Base-by-base conservation (phyloP, 2,888 invertebrate genomes). In the Dilophus febrilis region DNA sequence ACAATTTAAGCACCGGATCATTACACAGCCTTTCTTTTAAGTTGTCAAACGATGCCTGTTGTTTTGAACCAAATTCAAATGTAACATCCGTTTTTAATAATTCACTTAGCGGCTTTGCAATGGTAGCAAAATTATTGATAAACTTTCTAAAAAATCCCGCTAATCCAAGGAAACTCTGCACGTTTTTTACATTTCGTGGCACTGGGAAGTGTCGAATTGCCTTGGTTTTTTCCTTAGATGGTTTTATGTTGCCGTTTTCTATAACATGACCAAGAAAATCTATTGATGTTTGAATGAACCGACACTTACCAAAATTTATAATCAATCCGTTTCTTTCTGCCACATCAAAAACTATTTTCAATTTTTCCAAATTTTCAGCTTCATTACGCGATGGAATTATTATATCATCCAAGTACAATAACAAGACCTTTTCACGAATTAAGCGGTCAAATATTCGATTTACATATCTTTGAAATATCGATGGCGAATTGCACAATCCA, bases 371-470 rank as follows among this genome's bases (percentile, higher is more conserved):
- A n/a, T 35, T 37, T 17, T 40, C 13, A 10, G 42, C 29, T 6
- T 33, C 29, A 10, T 38, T 36, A 11, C n/a, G 12, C 3, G 29
- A 32, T 12, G 43, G 45, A 12, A 45, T 33, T n/a, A 41, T 37
- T 10, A 44, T 13, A 35, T 43, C 43, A 36, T 45, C 45, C 36
- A 45, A 30, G 27, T 44, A 45, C 4, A 22, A 11, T 6, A 42
- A 18, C 10, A 45, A 31, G 3, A 40, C 35, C 11, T 29, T 31
- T 4, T 22, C 27, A 30, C 22, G 22, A 5, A 33, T 34, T 3
- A 42, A 33, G 3, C 36, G 22, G 4, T 14, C 8, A 14, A 45
- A 44, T 2, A 45, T 35, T 1, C 17, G 14, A 14, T 40, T 29
- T 3, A 44, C 35, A 16, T 29, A 42, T 18, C 35, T 19, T 17